These are phyloP conservation scores for Chloroceryle aenea DNA, from an alignment of 2,113 vertebrate species.

Conservation along the genomic window DNA sequence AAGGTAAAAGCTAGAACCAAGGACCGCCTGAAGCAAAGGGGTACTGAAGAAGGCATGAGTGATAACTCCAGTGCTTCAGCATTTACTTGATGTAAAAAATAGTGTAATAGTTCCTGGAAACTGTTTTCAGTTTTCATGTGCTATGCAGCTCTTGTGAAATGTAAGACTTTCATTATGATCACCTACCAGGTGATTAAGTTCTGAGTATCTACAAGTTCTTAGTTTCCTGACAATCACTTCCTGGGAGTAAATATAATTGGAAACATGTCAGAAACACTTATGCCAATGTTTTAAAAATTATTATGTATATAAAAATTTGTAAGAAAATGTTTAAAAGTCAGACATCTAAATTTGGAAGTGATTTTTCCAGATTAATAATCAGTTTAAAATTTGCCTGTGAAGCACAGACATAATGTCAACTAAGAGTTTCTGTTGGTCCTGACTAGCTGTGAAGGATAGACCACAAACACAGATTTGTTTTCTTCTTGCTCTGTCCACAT, in stretches of 20 bases:
- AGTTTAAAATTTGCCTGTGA: neutral
- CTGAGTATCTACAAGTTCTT: neutral
- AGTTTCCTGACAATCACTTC: neutral
- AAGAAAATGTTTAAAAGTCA: neutral
- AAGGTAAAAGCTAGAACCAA: neutral
- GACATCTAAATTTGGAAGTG: neutral
- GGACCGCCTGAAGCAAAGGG: neutral
- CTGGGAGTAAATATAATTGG: neutral
- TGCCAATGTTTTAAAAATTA: neutral
- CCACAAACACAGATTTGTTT: rapidly evolving
- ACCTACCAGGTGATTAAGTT: neutral
- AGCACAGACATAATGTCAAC: neutral
- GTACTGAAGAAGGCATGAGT: neutral
- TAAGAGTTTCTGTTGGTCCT: neutral
- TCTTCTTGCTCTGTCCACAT: neutral
- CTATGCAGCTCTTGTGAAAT: neutral
- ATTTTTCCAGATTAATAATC: neutral
- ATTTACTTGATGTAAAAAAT: neutral
- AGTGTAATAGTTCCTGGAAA: neutral
- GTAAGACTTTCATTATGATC: neutral
- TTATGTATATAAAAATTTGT: neutral
- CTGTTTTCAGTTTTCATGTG: neutral
- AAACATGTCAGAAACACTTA: neutral
- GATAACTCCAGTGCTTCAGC: neutral
- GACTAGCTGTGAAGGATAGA: neutral